Evolutionary conservation across 2,113 vertebrate species (phyloP).

Genomic region (Rhinogobius similis): DNA sequence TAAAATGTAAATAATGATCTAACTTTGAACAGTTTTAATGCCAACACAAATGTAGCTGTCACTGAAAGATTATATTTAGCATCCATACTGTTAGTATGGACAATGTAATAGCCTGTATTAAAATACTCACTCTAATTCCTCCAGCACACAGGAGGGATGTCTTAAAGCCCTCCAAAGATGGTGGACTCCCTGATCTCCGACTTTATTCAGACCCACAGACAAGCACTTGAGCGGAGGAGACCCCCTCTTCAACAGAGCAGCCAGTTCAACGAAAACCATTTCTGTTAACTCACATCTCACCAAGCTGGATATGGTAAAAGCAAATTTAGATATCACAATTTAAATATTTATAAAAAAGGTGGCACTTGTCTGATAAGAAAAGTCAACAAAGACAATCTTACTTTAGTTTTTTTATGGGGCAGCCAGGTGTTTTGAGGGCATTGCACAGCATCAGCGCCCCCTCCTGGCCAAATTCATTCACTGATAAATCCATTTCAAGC

Average conservation of each 20-base stretch:
- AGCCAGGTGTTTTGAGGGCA: constrained; percentile 46
- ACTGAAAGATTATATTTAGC: too few relatives aligned
- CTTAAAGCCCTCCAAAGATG: constrained; percentile 66
- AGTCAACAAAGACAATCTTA: constrained; percentile 7
- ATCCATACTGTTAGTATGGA: neutral
- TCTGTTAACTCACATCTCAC: constrained; percentile 57
- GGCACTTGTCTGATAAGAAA: neutral
- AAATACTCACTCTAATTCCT: constrained; percentile 71
- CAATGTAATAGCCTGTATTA: neutral
- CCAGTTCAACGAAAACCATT: constrained; percentile 58
- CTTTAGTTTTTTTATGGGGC: constrained; percentile 56
- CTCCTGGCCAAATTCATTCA: constrained; percentile 69
- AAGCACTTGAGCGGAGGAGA: constrained; percentile 57
- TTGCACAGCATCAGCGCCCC: constrained; percentile 67
- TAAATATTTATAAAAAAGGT: constrained; percentile 13
- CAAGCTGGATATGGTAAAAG: constrained; percentile 54
- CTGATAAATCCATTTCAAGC: constrained; percentile 66
- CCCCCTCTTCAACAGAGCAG: constrained; percentile 53
- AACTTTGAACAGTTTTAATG: too few relatives aligned
- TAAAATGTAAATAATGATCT: too few relatives aligned
- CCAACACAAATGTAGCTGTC: too few relatives aligned
- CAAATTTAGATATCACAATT: neutral
- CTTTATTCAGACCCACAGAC: constrained; percentile 51
- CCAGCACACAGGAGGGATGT: constrained; percentile 64
- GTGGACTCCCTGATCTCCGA: constrained; percentile 65